These are phyloP conservation scores for Hystrix brachyura DNA, from an alignment of 2,113 vertebrate genomes.

Conservation along the genomic window DNA sequence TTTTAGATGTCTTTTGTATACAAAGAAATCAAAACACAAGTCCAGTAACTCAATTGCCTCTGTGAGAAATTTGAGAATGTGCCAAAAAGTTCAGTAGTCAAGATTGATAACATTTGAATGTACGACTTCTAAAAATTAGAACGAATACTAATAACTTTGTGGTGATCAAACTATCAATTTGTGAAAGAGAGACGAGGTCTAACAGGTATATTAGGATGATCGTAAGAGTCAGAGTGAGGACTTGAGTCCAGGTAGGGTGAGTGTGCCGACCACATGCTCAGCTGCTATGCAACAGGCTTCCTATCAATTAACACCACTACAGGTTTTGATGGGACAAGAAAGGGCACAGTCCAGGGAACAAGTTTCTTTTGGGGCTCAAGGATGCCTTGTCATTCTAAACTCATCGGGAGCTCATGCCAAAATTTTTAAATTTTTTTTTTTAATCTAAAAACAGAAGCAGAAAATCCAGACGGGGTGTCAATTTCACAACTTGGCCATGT, in stretches of 20 bases:
- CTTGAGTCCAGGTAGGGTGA: background rate
- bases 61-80: background rate
- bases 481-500: background rate
- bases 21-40: constrained; percentile 16
- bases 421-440: background rate
- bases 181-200: background rate
- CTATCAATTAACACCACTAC: background rate
- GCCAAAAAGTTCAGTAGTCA: background rate
- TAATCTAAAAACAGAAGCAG: constrained; percentile 14
- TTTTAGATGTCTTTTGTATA: background rate
- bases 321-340: background rate
- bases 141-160: constrained; percentile 11
- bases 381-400: background rate
- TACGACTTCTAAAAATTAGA: constrained; percentile 25
- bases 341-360: background rate
- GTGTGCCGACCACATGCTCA: background rate
- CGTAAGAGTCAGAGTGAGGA: background rate
- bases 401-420: background rate
- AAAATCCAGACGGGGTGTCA: constrained; percentile 25
- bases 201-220: background rate
- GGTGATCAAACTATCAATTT: background rate
- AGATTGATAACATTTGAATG: constrained; percentile 4
- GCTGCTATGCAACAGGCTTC: rapidly evolving
- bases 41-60: background rate
- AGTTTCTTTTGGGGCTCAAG: background rate